These are phyloP conservation scores for Stomorhina lunata DNA, from an alignment of 2,888 invertebrate genomes.

Conservation along the genomic window DNA sequence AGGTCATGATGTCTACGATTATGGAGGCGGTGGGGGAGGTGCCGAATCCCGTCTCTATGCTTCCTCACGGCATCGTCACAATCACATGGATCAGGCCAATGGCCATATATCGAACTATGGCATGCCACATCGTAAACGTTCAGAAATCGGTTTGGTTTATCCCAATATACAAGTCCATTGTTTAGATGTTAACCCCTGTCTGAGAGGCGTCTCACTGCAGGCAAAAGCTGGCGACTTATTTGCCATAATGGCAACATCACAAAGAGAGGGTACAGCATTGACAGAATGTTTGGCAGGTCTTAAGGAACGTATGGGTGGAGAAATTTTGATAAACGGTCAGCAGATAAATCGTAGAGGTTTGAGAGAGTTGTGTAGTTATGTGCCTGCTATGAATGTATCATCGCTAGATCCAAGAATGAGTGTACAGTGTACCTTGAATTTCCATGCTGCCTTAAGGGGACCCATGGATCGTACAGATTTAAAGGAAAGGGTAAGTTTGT, in stretches of 20 bases:
- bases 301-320: slow-evolving; percentile 85
- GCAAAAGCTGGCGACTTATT: slow-evolving; percentile 94
- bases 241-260: slow-evolving; percentile 94
- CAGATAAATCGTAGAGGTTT: slow-evolving; percentile 87
- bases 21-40: slow-evolving; percentile 72
- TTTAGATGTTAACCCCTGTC: slow-evolving; percentile 92
- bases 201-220: slow-evolving; percentile 87
- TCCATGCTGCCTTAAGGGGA: slow-evolving; percentile 86
- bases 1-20: slow-evolving; percentile 70
- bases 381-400: slow-evolving; percentile 77
- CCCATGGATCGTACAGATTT: slow-evolving; percentile 82
- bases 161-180: slow-evolving; percentile 81
- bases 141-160: slow-evolving; percentile 78
- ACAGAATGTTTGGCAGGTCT: slow-evolving; percentile 91
- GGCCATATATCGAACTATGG: slow-evolving; percentile 66
- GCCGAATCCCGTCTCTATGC: slow-evolving; percentile 77
- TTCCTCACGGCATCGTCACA: slow-evolving; percentile 69
- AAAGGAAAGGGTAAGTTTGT: slow-evolving; percentile 84
- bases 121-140: slow-evolving; percentile 75
- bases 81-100: slow-evolving; percentile 62
- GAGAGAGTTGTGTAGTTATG: slow-evolving; percentile 84
- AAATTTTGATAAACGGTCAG: slow-evolving; percentile 93
- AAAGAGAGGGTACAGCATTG: slow-evolving; percentile 91
- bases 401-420: slow-evolving; percentile 87
- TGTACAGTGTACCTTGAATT: slow-evolving; percentile 92